Percentiles rank a stretch among this genome's conserved stretches.
These are phyloP conservation scores for Montipora efflorescens DNA, from an alignment of 64 coral and sea anemone species.

Conservation along the genomic window DNA sequence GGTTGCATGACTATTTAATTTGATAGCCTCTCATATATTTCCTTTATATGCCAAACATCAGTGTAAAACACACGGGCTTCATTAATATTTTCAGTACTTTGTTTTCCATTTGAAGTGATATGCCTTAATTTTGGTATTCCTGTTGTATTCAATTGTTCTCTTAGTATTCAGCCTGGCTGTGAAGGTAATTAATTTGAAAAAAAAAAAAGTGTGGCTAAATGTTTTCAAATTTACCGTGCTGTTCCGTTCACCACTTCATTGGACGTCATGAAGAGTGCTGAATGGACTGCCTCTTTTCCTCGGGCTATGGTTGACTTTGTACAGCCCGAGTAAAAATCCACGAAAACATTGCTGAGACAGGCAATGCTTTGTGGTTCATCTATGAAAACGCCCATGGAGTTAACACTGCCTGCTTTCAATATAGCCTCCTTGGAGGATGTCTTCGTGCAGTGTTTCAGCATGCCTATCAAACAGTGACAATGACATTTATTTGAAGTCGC, in stretches of 20 bases:
- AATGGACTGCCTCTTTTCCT: constrained; percentile 1
- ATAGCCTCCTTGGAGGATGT: constrained; percentile 38
- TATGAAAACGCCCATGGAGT: constrained; percentile 18
- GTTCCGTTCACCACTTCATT: neutral
- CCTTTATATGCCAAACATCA: neutral
- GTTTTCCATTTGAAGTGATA: neutral
- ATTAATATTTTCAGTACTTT: neutral
- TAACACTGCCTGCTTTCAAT: constrained; percentile 12
- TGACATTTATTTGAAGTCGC: neutral
- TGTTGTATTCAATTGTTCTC: neutral
- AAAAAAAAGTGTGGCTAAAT: neutral
- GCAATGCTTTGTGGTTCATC: constrained; percentile 5
- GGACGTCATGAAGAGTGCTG: constrained; percentile 14
- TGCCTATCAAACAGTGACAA: constrained; percentile 23
- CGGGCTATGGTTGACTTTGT: neutral
- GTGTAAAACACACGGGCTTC: neutral
- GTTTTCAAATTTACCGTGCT: too few relatives aligned
- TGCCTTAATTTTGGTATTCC: neutral
- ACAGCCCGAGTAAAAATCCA: neutral
- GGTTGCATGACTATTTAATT: neutral
- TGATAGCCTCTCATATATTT: neutral
- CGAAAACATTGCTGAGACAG: constrained; percentile 5
- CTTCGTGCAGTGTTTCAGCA: constrained; percentile 15
- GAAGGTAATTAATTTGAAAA: neutral
- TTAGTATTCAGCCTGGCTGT: too few relatives aligned